A percentile compares a stretch with the other conserved stretches of the same genome.
phyloP scores from a whole-genome alignment of 2,888 invertebrate species.

The Scaptomyza parva region DNA sequence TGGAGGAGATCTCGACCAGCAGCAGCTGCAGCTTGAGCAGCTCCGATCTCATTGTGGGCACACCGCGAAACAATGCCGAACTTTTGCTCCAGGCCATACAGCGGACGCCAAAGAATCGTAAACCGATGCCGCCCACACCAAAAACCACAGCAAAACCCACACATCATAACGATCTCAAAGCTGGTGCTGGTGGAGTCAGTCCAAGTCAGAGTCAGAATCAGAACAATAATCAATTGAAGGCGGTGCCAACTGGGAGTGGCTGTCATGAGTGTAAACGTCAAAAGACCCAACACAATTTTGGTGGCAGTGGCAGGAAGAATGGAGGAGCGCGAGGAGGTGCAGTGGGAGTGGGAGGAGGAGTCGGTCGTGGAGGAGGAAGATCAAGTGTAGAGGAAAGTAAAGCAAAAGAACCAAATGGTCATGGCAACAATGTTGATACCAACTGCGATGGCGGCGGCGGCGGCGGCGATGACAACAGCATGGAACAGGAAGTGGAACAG shows the following conservation, averaged over 20 bases:
- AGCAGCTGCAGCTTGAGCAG: conserved; percentile 76
- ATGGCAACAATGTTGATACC: conserved; percentile 8
- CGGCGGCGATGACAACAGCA: conserved; percentile 35
- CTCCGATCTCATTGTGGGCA: conserved; percentile 78
- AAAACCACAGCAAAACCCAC: conserved; percentile 38
- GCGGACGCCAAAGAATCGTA: conserved; percentile 85
- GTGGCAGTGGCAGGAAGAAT: conserved; percentile 26
- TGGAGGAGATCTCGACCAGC: conserved; percentile 69
- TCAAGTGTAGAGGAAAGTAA: not conserved
- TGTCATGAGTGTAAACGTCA: conserved; percentile 85
- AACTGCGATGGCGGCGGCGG: conserved; percentile 28
- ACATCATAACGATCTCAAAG: conserved; percentile 44
- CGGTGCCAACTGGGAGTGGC: conserved; percentile 57
- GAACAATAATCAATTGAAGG: conserved; percentile 56
- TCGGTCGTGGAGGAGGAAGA: not conserved
- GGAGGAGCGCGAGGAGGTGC: not conserved
- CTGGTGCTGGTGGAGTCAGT: not conserved
- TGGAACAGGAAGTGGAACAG: conserved; percentile 46
- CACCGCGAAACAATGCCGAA: conserved; percentile 86
- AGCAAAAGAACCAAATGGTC: conserved; percentile 12
- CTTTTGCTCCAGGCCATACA: conserved; percentile 87
- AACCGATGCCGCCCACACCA: conserved; percentile 49
- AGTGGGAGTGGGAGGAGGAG: too few relatives aligned
- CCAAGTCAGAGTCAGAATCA: conserved; percentile 11
- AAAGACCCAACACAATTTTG: conserved; percentile 84